Conservation (phyloP, 1,140 invertebrate genomes). For the Coelopa frigida region DNA sequence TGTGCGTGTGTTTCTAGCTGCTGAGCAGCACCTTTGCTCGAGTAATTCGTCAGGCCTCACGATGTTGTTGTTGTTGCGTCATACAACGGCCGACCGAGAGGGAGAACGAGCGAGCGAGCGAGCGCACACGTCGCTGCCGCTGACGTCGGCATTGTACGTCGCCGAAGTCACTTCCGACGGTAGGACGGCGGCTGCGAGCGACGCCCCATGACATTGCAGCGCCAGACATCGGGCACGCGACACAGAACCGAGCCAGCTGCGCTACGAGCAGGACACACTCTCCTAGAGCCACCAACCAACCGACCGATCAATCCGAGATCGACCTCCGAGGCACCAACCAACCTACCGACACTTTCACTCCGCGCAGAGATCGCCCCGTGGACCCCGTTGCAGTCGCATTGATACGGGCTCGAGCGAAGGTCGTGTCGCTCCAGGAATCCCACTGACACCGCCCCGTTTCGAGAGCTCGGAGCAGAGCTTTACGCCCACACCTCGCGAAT, state of each 20-base stretch:
- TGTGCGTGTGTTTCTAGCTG: background rate
- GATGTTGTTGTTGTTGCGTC: conserved; percentile 20
- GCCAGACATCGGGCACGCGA: conserved; percentile 40
- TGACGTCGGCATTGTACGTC: conserved; percentile 23
- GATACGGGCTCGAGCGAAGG: conserved; percentile 1
- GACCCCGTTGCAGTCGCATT: conserved; percentile 5
- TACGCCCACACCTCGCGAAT: too few relatives aligned
- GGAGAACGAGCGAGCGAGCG: conserved; percentile 1
- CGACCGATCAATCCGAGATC: too few relatives aligned
- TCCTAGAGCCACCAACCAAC: too few relatives aligned
- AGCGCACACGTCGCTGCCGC: background rate
- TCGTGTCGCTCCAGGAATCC: conserved; percentile 6
- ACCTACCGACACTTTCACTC: too few relatives aligned
- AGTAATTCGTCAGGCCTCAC: too few relatives aligned
- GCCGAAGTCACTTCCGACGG: conserved; percentile 41
- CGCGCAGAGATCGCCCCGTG: conserved; percentile 4
- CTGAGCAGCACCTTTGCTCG: background rate
- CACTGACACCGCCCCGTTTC: conserved; percentile 7
- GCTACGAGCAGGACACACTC: conserved; percentile 30
- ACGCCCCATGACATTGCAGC: conserved; percentile 35
- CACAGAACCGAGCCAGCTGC: conserved; percentile 42
- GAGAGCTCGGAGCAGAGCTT: too few relatives aligned
- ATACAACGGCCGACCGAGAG: conserved; percentile 6
- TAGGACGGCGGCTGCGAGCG: conserved; percentile 17
- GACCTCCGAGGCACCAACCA: too few relatives aligned